Base-by-base conservation (phyloP, 2,797 vertebrate species). In the Microhierax caerulescens region DNA sequence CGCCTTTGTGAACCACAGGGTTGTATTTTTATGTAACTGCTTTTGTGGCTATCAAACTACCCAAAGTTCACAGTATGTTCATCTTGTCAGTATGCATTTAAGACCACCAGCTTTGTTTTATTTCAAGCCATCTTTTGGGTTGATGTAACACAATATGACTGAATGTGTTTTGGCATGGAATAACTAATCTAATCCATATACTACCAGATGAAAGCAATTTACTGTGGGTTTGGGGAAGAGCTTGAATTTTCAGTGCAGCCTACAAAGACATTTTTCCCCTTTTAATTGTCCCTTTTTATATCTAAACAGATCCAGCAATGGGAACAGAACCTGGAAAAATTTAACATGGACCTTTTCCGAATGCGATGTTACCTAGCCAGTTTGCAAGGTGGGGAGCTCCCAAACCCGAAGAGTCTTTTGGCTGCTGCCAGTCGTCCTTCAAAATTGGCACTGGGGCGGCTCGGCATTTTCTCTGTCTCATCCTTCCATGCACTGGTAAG, bases 271-370 rank as follows among this genome's bases (percentile, higher is more conserved):
- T 95, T 93, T 92, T 79, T 16, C 47, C 79, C 47, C 43, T 92
- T 94, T 73, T 93, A 91, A 65, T 96, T 76, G 48, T 37, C 57
- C 79, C 47, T 93, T 83, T 95, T 79, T 89, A 60, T 95, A 77
- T 81, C 87, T 88, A 76, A 93, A 90, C 96, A 99, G 99, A 99
- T 99, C 95, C 99, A 99, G 97, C 99, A 99, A 77, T 99, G 99
- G 99, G 99, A 99, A 94, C 99, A 99, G 98, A 99, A 99, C 97
- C 98, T 99, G 97, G 99, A 99, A 98, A 98, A 98, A 92, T 99
- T 99, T 93, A 99, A 99, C 98, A 99, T 99, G 98, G 99, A 99
- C 73, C 98, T 99, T 81, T 99, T 99, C 95, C 97, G 99, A 94
- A 98, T 99, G 98, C 99, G 99, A 65, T 99, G 99, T 97, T 99